These are phyloP conservation scores for Diaphora mendica DNA, from an alignment of 2,888 invertebrate genomes.

Conservation along the genomic window DNA sequence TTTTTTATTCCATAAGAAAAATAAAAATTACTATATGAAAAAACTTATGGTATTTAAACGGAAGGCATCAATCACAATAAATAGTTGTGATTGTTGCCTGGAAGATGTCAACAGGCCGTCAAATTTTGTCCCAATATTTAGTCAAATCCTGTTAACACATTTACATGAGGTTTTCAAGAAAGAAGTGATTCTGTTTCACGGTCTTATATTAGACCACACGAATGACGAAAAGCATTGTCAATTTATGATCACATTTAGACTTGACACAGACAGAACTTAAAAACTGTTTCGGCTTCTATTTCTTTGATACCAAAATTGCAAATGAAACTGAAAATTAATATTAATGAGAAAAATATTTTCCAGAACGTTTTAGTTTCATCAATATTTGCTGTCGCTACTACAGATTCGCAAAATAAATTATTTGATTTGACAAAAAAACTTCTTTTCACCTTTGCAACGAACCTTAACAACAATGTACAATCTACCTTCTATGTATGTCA, in stretches of 20 bases:
- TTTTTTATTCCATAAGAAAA: slow-evolving; percentile 19
- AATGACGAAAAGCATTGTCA: neutral
- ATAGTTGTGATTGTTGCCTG: too few relatives aligned
- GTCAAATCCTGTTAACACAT: neutral
- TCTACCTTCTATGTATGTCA: neutral
- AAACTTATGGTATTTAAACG: neutral
- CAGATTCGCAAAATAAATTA: neutral
- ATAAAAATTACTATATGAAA: neutral
- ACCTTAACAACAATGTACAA: too few relatives aligned
- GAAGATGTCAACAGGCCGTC: neutral
- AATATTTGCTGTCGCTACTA: neutral
- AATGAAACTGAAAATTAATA: neutral
- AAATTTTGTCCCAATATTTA: neutral
- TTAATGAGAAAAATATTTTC: too few relatives aligned
- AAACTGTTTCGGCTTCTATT: neutral
- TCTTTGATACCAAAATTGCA: neutral
- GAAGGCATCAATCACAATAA: neutral
- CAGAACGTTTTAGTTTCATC: too few relatives aligned
- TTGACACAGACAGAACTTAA: neutral
- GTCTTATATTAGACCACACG: too few relatives aligned
- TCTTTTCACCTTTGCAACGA: neutral
- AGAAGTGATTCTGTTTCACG: neutral
- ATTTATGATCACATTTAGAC: neutral
- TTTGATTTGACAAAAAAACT: neutral
- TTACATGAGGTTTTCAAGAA: neutral